These are phyloP conservation scores for Sebastes flavidus DNA, from an alignment of 2,797 vertebrate species.

Conservation along the genomic window DNA sequence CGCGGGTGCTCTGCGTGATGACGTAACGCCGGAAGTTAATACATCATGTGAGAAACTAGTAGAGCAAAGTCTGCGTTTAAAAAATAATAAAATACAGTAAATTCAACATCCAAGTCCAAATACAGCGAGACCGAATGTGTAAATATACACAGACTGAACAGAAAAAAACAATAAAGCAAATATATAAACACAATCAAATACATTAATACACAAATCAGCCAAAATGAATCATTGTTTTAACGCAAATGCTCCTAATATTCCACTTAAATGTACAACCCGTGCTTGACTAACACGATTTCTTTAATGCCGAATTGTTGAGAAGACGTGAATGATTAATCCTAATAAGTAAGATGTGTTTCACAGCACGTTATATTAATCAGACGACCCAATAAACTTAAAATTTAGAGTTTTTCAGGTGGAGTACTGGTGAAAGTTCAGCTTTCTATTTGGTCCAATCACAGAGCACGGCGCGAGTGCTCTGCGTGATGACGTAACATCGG, in stretches of 20 bases:
- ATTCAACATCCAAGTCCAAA: neutral
- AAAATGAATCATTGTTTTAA: neutral
- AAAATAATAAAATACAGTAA: too few species aligned
- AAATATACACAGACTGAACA: too few species aligned
- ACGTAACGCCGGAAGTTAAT: neutral
- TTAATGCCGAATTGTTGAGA: too few species aligned
- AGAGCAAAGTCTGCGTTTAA: neutral
- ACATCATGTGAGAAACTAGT: neutral
- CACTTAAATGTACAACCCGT: neutral
- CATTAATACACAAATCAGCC: neutral
- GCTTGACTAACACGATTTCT: neutral
- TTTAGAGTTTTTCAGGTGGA: too few species aligned
- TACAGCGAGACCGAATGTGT: neutral
- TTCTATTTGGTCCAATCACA: too few species aligned
- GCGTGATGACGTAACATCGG: neutral
- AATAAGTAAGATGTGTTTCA: too few species aligned
- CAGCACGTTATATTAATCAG: too few species aligned
- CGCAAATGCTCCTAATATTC: neutral
- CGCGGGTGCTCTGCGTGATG: neutral
- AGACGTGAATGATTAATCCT: too few species aligned
- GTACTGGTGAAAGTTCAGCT: too few species aligned
- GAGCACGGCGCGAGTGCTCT: neutral
- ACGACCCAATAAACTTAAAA: too few species aligned
- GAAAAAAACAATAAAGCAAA: too few species aligned
- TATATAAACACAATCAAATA: neutral